Conservation (phyloP, 2,113 vertebrate species). For the Thunnus thynnus region DNA sequence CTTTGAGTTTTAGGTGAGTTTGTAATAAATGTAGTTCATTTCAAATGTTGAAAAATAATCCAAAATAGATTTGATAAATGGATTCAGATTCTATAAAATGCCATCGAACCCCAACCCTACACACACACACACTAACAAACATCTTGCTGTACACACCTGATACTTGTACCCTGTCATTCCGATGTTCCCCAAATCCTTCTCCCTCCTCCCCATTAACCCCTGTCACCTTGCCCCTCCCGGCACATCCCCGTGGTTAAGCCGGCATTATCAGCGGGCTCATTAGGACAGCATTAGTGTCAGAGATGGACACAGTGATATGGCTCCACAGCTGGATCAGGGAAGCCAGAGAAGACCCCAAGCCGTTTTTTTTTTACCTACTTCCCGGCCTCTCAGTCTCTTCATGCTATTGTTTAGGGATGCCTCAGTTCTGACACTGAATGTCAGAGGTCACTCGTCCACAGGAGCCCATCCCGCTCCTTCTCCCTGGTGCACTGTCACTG, state of each 20-base stretch:
- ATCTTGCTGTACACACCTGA: conserved; percentile 36
- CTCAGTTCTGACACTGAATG: conserved; percentile 76
- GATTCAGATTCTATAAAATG: neutral
- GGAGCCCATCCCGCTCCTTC: conserved; percentile 64
- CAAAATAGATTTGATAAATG: neutral
- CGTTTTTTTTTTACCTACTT: conserved; percentile 55
- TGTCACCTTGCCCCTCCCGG: conserved; percentile 60
- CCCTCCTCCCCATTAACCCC: conserved; percentile 73
- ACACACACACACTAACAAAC: conserved; percentile 3
- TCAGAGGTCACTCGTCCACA: conserved; percentile 77
- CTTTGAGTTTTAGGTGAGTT: too few species aligned
- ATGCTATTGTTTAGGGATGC: conserved; percentile 77
- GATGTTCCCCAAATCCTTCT: conserved; percentile 58
- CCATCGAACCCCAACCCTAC: neutral
- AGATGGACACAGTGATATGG: conserved; percentile 78
- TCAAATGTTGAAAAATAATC: neutral
- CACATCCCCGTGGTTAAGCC: conserved; percentile 71
- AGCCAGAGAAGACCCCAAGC: conserved; percentile 69
- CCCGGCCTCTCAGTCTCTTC: conserved; percentile 49
- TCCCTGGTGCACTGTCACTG: conserved; percentile 71
- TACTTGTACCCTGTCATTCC: conserved; percentile 45
- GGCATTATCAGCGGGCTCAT: conserved; percentile 75
- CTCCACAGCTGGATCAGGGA: conserved; percentile 70
- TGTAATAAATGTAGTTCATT: neutral
- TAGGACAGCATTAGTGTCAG: conserved; percentile 82